A percentile compares a stretch with the other conserved stretches of the same genome.
These are phyloP conservation scores for Mongoloraphidia duomilia DNA, from an alignment of 2,888 invertebrate genomes.

Conservation along the genomic window DNA sequence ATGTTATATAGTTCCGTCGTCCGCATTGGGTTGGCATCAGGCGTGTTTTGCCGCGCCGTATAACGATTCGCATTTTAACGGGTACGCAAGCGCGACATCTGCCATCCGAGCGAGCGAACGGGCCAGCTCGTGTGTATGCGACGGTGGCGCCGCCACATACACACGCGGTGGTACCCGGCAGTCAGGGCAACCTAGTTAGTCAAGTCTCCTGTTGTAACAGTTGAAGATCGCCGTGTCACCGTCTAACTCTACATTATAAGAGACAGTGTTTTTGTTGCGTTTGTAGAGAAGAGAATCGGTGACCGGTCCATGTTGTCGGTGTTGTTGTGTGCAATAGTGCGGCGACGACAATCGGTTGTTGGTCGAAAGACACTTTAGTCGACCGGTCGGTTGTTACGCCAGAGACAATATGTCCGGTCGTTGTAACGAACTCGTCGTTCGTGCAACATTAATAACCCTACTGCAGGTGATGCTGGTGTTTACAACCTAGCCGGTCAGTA, in stretches of 20 bases:
- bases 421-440: constrained; percentile 7
- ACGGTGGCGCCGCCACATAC: constrained; percentile 6
- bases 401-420: not conserved
- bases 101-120: not conserved
- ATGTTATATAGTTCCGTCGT: no score
- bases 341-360: no score
- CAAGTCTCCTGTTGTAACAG: constrained; percentile 8
- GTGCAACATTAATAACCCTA: not conserved
- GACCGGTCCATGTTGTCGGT: constrained; percentile 8
- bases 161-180: constrained; percentile 1
- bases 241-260: constrained; percentile 9
- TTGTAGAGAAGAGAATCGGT: no score
- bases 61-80: no score
- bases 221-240: constrained; percentile 6
- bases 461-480: no score
- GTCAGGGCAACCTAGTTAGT: constrained; percentile 1
- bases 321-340: no score
- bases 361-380: no score
- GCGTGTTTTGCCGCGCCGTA: no score
- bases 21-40: no score
- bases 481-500: no score
- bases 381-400: no score
- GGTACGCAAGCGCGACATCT: no score
- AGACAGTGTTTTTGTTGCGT: not conserved
- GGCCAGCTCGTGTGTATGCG: constrained; percentile 1